Evolutionary conservation across 2,797 vertebrate genomes (phyloP).

Genomic region (Iguana delicatissima): DNA sequence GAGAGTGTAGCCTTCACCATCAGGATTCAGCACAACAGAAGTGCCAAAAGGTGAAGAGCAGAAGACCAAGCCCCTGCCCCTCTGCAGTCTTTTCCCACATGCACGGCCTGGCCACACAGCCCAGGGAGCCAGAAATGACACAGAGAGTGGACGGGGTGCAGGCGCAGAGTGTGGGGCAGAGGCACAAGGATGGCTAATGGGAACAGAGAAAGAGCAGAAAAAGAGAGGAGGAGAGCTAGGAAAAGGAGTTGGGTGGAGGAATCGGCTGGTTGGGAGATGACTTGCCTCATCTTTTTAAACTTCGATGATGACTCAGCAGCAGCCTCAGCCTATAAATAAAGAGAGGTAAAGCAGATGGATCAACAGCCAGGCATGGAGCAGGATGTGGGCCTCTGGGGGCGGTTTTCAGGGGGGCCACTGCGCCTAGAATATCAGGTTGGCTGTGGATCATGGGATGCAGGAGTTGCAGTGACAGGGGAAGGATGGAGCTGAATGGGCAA

Average conservation of each 20-base stretch:
- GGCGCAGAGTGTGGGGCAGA: neutral
- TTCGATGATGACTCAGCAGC: constrained; percentile 81
- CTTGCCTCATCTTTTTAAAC: constrained; percentile 81
- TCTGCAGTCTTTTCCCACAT: neutral
- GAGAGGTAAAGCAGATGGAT: constrained; percentile 81
- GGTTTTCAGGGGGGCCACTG: neutral
- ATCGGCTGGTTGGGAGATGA: constrained; percentile 75
- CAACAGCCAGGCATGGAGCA: constrained; percentile 52
- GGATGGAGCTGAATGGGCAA: neutral
- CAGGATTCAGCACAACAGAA: neutral
- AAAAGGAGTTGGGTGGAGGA: constrained; percentile 21
- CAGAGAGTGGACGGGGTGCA: neutral
- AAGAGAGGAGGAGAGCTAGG: neutral
- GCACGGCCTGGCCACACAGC: neutral
- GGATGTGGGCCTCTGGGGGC: constrained; percentile 11
- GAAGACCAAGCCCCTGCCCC: neutral
- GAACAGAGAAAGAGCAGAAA: constrained; percentile 21
- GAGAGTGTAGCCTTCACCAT: no score
- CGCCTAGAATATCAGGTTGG: constrained; percentile 16
- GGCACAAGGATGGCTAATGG: neutral
- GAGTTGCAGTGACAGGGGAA: no score
- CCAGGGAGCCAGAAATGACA: neutral
- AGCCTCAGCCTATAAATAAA: constrained; percentile 85
- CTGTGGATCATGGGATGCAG: constrained; percentile 13
- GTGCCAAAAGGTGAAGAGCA: neutral